phyloP scores from a whole-genome alignment of 1,140 invertebrate genomes.

The Drosophila jambulina region DNA sequence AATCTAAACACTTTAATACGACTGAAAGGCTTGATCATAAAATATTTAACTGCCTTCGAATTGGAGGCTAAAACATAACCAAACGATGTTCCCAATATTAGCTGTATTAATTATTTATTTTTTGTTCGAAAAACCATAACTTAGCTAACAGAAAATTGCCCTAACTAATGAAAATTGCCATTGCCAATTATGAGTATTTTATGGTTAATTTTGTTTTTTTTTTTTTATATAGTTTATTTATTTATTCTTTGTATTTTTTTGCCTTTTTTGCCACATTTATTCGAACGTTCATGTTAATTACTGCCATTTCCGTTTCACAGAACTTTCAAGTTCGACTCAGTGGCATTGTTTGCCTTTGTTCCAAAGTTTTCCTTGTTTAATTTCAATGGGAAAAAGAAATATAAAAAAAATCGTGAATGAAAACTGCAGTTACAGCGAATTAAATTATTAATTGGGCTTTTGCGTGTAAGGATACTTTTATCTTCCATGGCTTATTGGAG shows the following conservation, averaged over 20 bases:
- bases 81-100: slow-evolving; percentile 32
- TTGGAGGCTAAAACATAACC: slow-evolving; percentile 35
- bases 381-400: slow-evolving; percentile 10
- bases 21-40: background rate
- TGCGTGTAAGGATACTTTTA: slow-evolving; percentile 44
- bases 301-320: slow-evolving; percentile 58
- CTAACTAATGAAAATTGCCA: slow-evolving; percentile 21
- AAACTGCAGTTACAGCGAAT: slow-evolving; percentile 59
- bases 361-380: slow-evolving; percentile 43
- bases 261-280: slow-evolving; percentile 46
- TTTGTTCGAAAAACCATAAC: background rate
- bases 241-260: slow-evolving; percentile 6
- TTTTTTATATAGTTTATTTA: slow-evolving; percentile 21
- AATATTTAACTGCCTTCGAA: slow-evolving; percentile 13
- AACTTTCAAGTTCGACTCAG: slow-evolving; percentile 52
- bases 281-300: slow-evolving; percentile 63
- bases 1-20: background rate
- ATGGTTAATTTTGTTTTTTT: slow-evolving; percentile 25
- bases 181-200: slow-evolving; percentile 51
- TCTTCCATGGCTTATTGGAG: slow-evolving; percentile 22
- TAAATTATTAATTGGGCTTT: slow-evolving; percentile 63
- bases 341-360: slow-evolving; percentile 39
- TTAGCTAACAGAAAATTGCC: slow-evolving; percentile 24
- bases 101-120: slow-evolving; percentile 27
- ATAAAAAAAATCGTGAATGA: slow-evolving; percentile 39